phyloP scores from a whole-genome alignment of 1,140 invertebrate genomes.

The Heliothis subflexa region DNA sequence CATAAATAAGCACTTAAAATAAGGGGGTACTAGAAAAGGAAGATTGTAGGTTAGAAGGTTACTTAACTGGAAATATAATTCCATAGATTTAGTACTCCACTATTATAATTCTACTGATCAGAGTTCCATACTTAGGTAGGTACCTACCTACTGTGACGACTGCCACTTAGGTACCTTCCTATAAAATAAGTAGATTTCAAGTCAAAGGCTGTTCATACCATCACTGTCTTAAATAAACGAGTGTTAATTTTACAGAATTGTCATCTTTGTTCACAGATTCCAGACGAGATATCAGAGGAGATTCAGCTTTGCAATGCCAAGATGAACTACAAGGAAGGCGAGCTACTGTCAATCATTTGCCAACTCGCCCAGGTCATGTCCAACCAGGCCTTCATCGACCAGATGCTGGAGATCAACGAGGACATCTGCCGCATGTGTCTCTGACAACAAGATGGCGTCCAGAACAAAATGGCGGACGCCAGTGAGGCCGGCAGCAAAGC shows the following conservation, averaged over 20 bases:
- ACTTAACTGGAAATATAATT: no score
- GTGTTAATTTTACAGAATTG: no score
- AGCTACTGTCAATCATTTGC: conserved; percentile 88
- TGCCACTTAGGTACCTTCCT: no score
- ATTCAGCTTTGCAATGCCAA: conserved; percentile 90
- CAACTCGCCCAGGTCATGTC: conserved; percentile 89
- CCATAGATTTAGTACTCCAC: no score
- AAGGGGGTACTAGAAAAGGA: no score
- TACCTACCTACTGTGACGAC: no score
- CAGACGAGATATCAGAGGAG: conserved; percentile 86
- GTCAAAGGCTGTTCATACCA: no score
- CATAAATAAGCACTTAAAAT: not conserved
- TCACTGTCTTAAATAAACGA: no score
- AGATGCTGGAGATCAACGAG: conserved; percentile 91
- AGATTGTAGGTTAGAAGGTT: no score
- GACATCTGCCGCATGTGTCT: conserved; percentile 88
- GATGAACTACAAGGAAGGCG: conserved; percentile 88
- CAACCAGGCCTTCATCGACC: conserved; percentile 90
- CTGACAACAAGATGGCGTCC: conserved; percentile 68
- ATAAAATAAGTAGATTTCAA: no score
- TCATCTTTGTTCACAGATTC: conserved; percentile 80
- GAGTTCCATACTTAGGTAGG: no score
- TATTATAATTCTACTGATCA: no score
- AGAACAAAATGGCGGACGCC: conserved; percentile 64
- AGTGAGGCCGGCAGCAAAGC: conserved; percentile 44